phyloP scores from a whole-genome alignment of 2,113 vertebrate genomes.

The Chroicocephalus ridibundus region DNA sequence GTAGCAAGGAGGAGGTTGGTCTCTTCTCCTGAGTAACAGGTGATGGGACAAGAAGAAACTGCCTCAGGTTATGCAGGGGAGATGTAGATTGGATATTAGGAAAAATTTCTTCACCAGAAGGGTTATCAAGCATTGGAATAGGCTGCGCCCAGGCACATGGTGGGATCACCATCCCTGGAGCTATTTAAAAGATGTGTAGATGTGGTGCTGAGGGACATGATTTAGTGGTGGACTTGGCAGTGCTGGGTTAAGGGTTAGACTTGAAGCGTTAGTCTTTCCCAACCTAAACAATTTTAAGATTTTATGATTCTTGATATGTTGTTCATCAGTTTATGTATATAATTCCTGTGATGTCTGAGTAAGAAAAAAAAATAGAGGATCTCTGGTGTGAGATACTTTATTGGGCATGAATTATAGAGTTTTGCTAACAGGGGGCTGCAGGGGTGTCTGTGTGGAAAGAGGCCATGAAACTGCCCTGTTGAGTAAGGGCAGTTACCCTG shows the following conservation, averaged over 20 bases:
- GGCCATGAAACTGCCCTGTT: neutral
- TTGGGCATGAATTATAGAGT: neutral
- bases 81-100: neutral
- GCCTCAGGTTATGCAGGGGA: neutral
- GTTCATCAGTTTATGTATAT: neutral
- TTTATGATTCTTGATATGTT: neutral
- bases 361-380: neutral
- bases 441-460: neutral
- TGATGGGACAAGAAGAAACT: neutral
- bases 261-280: neutral
- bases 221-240: neutral
- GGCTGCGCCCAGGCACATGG: neutral
- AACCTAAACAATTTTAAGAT: neutral
- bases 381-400: neutral
- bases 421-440: neutral
- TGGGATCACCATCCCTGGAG: neutral
- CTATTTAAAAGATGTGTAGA: neutral
- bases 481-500: too few species aligned
- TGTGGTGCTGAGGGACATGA: neutral
- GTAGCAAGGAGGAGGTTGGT: too few species aligned
- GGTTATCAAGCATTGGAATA: neutral
- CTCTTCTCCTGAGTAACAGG: neutral
- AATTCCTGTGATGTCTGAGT: neutral
- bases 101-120: neutral
- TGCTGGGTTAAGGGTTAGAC: neutral